Evolutionary conservation across 2,113 vertebrate species (phyloP).

Genomic region (Pseudonaja textilis): DNA sequence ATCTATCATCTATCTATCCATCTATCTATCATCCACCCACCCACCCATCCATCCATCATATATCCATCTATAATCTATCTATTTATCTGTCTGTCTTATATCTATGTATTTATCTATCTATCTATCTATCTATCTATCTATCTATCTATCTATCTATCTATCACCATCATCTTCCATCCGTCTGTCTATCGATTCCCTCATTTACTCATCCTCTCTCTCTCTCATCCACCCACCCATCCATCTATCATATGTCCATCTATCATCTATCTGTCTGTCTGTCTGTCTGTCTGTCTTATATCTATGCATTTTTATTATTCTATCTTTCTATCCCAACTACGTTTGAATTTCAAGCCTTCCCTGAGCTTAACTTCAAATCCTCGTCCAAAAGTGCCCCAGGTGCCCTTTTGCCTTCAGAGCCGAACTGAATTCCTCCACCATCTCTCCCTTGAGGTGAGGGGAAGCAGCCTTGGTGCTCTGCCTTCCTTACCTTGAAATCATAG

Average conservation of each 20-base stretch:
- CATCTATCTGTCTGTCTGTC: too few relatives aligned
- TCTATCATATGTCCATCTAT: too few relatives aligned
- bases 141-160: not conserved
- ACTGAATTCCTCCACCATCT: fast-evolving
- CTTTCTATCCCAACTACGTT: too few relatives aligned
- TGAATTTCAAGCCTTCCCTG: not conserved
- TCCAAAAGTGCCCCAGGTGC: not conserved
- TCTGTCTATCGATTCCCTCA: not conserved
- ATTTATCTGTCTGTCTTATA: not conserved
- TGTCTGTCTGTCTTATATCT: too few relatives aligned
- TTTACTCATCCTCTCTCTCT: not conserved
- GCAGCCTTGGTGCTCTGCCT: fast-evolving
- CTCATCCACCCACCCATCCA: too few relatives aligned
- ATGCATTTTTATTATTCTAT: not conserved
- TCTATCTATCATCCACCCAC: not conserved
- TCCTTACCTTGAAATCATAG: conserved; percentile 89
- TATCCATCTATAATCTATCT: too few relatives aligned
- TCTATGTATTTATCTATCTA: not conserved
- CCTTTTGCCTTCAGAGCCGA: not conserved
- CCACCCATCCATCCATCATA: too few relatives aligned
- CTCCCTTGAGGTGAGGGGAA: not conserved
- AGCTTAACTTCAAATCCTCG: not conserved
- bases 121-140: not conserved
- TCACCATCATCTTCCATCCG: not conserved
- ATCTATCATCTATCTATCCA: not conserved